These are phyloP conservation scores for Pandion haliaetus DNA, from an alignment of 2,113 vertebrate species.

Conservation along the genomic window DNA sequence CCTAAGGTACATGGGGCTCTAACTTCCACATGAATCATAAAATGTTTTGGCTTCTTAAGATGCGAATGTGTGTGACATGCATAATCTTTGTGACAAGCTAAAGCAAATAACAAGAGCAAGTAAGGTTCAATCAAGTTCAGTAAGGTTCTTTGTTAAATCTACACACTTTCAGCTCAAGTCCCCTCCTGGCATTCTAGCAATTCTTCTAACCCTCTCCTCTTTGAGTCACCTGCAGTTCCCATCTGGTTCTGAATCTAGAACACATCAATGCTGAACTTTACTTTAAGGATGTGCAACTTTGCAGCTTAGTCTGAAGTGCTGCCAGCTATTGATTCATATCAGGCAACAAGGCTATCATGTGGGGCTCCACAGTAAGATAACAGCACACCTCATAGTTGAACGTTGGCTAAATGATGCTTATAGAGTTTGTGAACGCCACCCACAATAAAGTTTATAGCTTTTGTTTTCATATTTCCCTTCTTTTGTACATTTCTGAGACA, in stretches of 20 bases:
- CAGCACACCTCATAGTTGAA: not conserved
- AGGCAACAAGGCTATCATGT: not conserved
- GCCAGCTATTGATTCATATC: not conserved
- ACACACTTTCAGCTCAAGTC: not conserved
- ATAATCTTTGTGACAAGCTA: not conserved
- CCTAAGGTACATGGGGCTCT: not conserved
- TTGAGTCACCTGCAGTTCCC: not conserved
- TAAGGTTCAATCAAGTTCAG: not conserved
- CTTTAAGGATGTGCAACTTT: not conserved
- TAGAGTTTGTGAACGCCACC: not conserved
- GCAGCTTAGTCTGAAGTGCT: not conserved
- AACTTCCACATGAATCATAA: not conserved
- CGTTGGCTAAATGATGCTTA: not conserved
- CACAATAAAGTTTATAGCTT: not conserved
- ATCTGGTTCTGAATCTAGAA: not conserved
- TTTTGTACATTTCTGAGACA: not conserved
- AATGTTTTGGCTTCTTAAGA: not conserved
- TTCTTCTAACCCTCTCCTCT: not conserved
- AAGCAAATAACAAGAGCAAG: not conserved
- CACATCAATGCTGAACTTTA: not conserved
- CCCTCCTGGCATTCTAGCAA: not conserved
- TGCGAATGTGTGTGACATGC: not conserved
- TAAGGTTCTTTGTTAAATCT: not conserved
- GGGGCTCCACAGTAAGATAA: not conserved
- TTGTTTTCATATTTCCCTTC: not conserved